Conservation (phyloP, 1,140 invertebrate genomes). For the Drosophila aff. region DNA sequence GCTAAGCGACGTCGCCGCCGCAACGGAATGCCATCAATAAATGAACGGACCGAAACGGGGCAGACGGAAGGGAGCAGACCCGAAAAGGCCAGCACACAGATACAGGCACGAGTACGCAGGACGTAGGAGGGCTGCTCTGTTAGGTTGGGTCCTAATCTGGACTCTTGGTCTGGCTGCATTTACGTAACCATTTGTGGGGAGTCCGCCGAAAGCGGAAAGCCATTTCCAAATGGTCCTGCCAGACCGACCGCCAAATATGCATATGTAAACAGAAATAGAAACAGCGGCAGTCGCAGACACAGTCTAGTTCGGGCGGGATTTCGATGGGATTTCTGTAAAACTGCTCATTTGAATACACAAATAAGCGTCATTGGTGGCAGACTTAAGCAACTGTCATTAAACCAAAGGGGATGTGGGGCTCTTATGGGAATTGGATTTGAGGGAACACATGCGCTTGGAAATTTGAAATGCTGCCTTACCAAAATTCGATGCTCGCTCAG, state of each 20-base stretch:
- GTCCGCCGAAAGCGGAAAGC: conserved; percentile 64
- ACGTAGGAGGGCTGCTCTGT: conserved; percentile 3
- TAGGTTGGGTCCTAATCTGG: conserved; percentile 39
- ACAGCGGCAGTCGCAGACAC: conserved; percentile 34
- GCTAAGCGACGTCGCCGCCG: conserved; percentile 65
- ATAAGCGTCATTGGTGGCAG: conserved; percentile 56
- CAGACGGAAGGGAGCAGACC: conserved; percentile 25
- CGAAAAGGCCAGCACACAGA: conserved; percentile 55
- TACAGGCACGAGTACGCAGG: conserved; percentile 20
- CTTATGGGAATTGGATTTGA: conserved; percentile 32
- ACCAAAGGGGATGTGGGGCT: conserved; percentile 30
- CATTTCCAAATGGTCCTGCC: conserved; percentile 69
- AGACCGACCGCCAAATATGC: conserved; percentile 69
- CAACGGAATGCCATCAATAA: conserved; percentile 80
- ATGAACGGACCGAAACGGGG: conserved; percentile 59
- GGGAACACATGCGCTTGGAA: background rate
- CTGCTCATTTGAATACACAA: conserved; percentile 83
- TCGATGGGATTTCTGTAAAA: conserved; percentile 74
- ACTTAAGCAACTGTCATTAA: conserved; percentile 63
- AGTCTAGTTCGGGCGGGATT: conserved; percentile 29
- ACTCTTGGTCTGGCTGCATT: conserved; percentile 50
- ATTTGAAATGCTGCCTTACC: conserved; percentile 72
- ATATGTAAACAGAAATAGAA: conserved; percentile 79
- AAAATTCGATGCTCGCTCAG: conserved; percentile 87
- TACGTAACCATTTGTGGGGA: conserved; percentile 65